Percentiles rank a stretch among this genome's conserved stretches.
phyloP scores from a whole-genome alignment of 2,888 invertebrate species.

The Lydus trimaculatus region DNA sequence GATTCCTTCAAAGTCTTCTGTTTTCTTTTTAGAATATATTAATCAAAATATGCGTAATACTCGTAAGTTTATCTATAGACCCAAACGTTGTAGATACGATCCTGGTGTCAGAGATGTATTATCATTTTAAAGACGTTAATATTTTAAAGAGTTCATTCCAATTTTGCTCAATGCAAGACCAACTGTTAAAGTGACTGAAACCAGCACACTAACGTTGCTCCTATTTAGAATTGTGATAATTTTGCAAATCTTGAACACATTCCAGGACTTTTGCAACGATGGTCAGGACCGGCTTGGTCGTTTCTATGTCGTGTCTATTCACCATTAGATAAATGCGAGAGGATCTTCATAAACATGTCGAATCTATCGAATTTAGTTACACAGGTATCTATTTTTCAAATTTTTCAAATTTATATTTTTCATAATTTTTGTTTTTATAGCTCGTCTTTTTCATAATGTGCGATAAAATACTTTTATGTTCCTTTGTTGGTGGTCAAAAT shows the following conservation, averaged over 20 bases:
- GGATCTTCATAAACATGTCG: slow-evolving; percentile 71
- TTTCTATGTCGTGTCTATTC: slow-evolving; percentile 64
- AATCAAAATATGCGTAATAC: too few relatives aligned
- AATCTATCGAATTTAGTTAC: slow-evolving; percentile 75
- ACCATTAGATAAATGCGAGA: slow-evolving; percentile 71
- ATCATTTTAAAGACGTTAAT: too few relatives aligned
- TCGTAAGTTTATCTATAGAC: too few relatives aligned
- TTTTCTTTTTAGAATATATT: too few relatives aligned
- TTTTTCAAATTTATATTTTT: background rate
- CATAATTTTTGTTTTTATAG: slow-evolving; percentile 59
- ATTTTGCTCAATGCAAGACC: too few relatives aligned
- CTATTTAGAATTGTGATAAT: too few relatives aligned
- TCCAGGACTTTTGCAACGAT: slow-evolving; percentile 53
- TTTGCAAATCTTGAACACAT: slow-evolving; percentile 32
- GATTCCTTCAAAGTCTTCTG: too few relatives aligned
- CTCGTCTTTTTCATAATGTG: slow-evolving; percentile 77
- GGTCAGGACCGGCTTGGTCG: slow-evolving; percentile 60
- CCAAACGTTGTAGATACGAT: too few relatives aligned
- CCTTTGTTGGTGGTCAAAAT: slow-evolving; percentile 56
- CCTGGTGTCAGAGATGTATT: too few relatives aligned
- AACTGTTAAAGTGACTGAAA: too few relatives aligned
- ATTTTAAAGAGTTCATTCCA: too few relatives aligned
- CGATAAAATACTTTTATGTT: slow-evolving; percentile 69
- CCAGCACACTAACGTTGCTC: too few relatives aligned
- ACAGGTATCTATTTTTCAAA: slow-evolving; percentile 63